Percentiles rank a stretch among this genome's conserved stretches.
These are phyloP conservation scores for Oreochromis grahami DNA, from an alignment of 2,797 vertebrate genomes.

Conservation along the genomic window DNA sequence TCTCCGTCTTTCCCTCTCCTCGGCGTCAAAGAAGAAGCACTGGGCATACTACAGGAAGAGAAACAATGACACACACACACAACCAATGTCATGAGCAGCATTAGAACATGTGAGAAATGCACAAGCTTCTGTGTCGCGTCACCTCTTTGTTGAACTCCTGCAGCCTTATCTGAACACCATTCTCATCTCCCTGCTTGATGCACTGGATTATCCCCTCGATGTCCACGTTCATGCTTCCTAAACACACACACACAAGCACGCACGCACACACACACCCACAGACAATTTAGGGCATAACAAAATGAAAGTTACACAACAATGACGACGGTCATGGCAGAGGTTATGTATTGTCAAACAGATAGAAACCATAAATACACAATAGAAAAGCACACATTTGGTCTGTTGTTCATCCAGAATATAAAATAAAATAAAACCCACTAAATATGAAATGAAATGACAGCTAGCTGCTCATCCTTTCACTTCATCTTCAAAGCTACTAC, in stretches of 20 bases:
- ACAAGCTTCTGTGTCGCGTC: neutral
- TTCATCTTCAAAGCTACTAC: neutral
- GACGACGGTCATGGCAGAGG: neutral
- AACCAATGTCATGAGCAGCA: neutral
- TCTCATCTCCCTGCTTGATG: slow-evolving; percentile 72
- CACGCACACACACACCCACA: neutral
- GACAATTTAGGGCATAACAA: slow-evolving; percentile 18
- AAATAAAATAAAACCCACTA: neutral
- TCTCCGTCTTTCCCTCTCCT: slow-evolving; percentile 58
- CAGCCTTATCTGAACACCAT: slow-evolving; percentile 62
- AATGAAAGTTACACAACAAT: slow-evolving; percentile 45
- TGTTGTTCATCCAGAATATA: neutral
- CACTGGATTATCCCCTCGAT: slow-evolving; percentile 72
- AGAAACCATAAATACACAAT: neutral
- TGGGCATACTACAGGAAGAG: slow-evolving; percentile 58
- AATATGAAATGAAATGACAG: neutral
- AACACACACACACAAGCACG: neutral
- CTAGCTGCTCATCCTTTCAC: neutral
- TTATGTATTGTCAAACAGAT: neutral
- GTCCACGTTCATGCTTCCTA: slow-evolving; percentile 68
- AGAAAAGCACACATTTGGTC: neutral
- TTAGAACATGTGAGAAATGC: neutral
- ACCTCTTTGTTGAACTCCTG: slow-evolving; percentile 77
- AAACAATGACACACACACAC: neutral
- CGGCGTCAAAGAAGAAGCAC: slow-evolving; percentile 73